These are phyloP conservation scores for Phoxinus phoxinus DNA, from an alignment of 2,113 vertebrate species.

Conservation along the genomic window DNA sequence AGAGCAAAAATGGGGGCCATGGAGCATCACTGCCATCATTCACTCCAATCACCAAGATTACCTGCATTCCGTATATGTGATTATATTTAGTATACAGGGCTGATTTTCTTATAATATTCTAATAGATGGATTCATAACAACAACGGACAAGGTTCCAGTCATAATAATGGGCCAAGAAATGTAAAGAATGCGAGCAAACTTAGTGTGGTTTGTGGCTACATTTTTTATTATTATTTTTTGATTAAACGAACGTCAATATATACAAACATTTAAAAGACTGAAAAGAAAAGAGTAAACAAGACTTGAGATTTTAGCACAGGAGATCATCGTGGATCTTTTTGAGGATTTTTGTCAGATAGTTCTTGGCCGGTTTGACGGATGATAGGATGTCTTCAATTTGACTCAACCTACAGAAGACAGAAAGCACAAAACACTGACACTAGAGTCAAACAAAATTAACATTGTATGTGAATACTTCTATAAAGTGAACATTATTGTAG, in stretches of 20 bases:
- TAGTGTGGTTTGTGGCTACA: not conserved
- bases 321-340: constrained; percentile 68
- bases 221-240: not conserved
- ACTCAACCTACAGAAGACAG: constrained; percentile 61
- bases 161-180: not conserved
- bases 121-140: not conserved
- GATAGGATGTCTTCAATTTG: constrained; percentile 68
- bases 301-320: constrained; percentile 56
- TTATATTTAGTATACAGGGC: not conserved
- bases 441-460: not conserved
- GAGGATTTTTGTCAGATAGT: constrained; percentile 69
- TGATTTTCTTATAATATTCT: not conserved
- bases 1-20: not conserved
- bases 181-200: not conserved
- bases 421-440: not conserved
- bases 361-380: constrained; percentile 63
- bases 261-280: not conserved
- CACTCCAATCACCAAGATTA: not conserved
- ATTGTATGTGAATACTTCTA: not conserved
- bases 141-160: not conserved
- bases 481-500: not conserved
- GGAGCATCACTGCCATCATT: not conserved
- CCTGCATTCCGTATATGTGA: not conserved
- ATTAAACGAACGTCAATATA: not conserved
- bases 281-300: not conserved